A percentile compares a stretch with the other conserved stretches of the same genome.
Evolutionary conservation across 92 coral and sea anemone genomes (phyloP).

Genomic region (Nematostella vectensis): DNA sequence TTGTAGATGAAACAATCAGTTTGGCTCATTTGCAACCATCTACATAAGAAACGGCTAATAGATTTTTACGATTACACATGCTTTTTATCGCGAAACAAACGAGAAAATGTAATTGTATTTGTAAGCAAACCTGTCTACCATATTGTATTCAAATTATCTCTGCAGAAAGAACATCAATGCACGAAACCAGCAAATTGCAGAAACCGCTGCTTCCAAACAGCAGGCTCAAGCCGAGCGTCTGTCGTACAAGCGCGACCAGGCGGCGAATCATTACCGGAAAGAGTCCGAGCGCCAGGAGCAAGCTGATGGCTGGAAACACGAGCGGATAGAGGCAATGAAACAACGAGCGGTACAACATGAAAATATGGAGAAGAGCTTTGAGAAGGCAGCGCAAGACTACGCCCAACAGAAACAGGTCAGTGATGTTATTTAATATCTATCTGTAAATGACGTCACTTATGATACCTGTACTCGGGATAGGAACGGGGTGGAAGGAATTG

Average conservation of each 20-base stretch:
- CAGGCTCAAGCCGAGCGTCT: constrained; percentile 40
- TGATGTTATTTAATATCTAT: background rate
- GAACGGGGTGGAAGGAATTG: too few species aligned
- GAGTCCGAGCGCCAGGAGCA: constrained; percentile 66
- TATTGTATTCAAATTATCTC: too few species aligned
- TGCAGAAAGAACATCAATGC: constrained; percentile 50
- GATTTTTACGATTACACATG: too few species aligned
- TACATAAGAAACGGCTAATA: too few species aligned
- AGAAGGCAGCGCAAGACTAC: constrained; percentile 54
- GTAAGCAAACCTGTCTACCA: too few species aligned
- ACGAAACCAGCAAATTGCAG: constrained; percentile 56
- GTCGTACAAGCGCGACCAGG: constrained; percentile 44
- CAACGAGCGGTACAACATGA: constrained; percentile 56
- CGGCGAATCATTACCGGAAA: constrained; percentile 33
- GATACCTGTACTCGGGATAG: too few species aligned
- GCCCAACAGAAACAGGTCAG: constrained; percentile 70
- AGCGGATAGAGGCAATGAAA: constrained; percentile 72
- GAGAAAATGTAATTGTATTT: too few species aligned
- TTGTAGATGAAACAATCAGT: too few species aligned
- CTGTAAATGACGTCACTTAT: too few species aligned
- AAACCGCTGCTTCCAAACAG: constrained; percentile 40
- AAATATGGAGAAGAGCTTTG: constrained; percentile 75
- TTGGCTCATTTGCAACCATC: too few species aligned
- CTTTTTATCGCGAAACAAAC: too few species aligned
- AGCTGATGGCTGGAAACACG: constrained; percentile 74